Evolutionary conservation across 2,113 vertebrate species (phyloP).

Genomic region (Channa maculata): DNA sequence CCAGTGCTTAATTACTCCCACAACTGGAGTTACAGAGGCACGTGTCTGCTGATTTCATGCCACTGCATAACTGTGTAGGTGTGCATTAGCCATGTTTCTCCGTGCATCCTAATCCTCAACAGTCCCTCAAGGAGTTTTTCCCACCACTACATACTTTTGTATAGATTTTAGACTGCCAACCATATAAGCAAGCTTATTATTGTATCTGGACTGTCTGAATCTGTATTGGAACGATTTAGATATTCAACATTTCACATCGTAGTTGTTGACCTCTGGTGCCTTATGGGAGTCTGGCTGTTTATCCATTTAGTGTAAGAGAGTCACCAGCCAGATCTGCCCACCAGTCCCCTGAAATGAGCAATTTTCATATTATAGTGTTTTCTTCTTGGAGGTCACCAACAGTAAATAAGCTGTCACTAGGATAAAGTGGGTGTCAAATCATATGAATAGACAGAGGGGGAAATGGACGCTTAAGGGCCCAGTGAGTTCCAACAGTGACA

Average conservation of each 20-base stretch:
- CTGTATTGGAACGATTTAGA: conserved; percentile 32
- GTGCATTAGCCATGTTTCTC: conserved; percentile 66
- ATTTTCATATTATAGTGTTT: conserved; percentile 23
- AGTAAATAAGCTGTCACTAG: conserved; percentile 70
- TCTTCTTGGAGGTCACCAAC: conserved; percentile 47
- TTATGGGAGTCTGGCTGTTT: conserved; percentile 21
- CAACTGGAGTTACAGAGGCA: conserved; percentile 57
- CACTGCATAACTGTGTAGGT: conserved; percentile 65
- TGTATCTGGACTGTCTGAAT: conserved; percentile 12
- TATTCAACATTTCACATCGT: conserved; percentile 26
- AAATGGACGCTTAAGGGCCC: conserved; percentile 64
- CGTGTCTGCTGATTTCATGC: conserved; percentile 64
- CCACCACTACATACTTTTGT: conserved; percentile 17
- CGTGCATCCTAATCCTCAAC: conserved; percentile 60
- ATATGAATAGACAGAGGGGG: conserved; percentile 58
- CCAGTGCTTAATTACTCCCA: conserved; percentile 73
- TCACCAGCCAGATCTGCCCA: conserved; percentile 15
- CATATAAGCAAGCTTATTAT: conserved; percentile 35
- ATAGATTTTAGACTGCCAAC: conserved; percentile 43
- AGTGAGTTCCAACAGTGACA: conserved; percentile 67
- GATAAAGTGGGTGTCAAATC: conserved; percentile 71
- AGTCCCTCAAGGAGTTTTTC: conserved; percentile 57
- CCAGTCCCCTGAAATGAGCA: conserved; percentile 42
- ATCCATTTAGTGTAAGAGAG: conserved; percentile 48
- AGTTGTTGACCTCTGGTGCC: conserved; percentile 35